Evolutionary conservation across 2,797 vertebrate species (phyloP).

Genomic region (Alcedo quadribrachys): DNA sequence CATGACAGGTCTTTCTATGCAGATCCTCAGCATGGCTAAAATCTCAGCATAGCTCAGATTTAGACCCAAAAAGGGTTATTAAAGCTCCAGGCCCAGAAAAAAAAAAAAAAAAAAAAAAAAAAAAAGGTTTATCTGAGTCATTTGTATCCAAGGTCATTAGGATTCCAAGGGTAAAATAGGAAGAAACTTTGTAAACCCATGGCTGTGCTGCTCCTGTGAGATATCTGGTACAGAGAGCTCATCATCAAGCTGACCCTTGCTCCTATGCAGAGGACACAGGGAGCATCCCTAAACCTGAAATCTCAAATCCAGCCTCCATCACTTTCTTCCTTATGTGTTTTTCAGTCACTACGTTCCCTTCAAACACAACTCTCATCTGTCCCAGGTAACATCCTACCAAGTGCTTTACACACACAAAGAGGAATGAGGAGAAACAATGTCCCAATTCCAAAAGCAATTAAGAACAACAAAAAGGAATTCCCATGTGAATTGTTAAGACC

Average conservation of each 20-base stretch:
- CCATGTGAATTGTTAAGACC: not conserved
- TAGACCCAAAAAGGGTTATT: not conserved
- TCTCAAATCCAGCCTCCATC: not conserved
- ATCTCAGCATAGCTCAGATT: not conserved
- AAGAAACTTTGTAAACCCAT: not conserved
- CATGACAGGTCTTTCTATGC: rapidly evolving
- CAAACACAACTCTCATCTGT: not conserved
- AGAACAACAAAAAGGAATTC: not conserved
- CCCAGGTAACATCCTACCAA: not conserved
- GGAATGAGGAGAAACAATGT: not conserved
- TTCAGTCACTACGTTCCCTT: not conserved
- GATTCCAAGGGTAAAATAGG: not conserved
- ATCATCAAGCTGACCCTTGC: not conserved
- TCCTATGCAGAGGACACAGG: not conserved
- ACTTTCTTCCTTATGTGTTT: not conserved
- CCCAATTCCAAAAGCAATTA: not conserved
- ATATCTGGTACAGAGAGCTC: not conserved
- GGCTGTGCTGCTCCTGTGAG: not conserved
- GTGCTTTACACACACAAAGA: not conserved
- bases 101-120: too few relatives aligned
- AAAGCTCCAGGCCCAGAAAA: not conserved
- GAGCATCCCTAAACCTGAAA: not conserved
- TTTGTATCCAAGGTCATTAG: not conserved
- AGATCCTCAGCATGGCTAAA: not conserved
- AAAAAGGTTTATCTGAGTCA: not conserved